Evolutionary conservation across 2,888 invertebrate genomes (phyloP).

Genomic region (Malachius bipustulatus): DNA sequence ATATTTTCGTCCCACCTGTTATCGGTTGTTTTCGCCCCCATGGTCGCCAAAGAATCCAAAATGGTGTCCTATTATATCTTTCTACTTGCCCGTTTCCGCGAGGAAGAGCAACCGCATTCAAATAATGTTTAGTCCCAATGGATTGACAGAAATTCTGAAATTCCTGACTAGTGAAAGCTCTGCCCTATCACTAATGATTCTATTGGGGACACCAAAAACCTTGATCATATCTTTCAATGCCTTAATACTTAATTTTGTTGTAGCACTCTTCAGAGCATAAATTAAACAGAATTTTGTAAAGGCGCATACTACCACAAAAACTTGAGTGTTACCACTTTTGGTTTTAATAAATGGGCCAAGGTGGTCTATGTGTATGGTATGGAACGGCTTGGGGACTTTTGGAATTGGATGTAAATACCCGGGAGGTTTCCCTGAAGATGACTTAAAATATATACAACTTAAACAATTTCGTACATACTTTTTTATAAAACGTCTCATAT

Average conservation of each 20-base stretch:
- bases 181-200: slow-evolving; percentile 10
- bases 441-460: slow-evolving; percentile 15
- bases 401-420: slow-evolving; percentile 16
- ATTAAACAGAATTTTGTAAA: slow-evolving; percentile 31
- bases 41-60: too few species aligned
- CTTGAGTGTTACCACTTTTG: slow-evolving; percentile 25
- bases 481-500: slow-evolving; percentile 13
- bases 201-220: slow-evolving; percentile 8
- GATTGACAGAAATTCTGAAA: slow-evolving; percentile 11
- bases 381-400: slow-evolving; percentile 14
- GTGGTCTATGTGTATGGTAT: slow-evolving; percentile 28
- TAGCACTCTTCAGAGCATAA: slow-evolving; percentile 25
- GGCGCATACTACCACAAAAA: slow-evolving; percentile 29
- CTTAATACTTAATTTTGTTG: slow-evolving; percentile 17
- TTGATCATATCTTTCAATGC: slow-evolving; percentile 11
- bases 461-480: too few species aligned
- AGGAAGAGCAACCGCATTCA: slow-evolving; percentile 18
- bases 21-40: too few species aligned
- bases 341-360: slow-evolving; percentile 31
- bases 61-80: slow-evolving; percentile 18
- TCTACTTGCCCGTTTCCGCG: too few species aligned
- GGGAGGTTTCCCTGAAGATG: slow-evolving; percentile 14
- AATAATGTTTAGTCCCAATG: slow-evolving; percentile 10
- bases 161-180: slow-evolving; percentile 10
- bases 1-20: too few species aligned